Evolutionary conservation across 1,140 invertebrate species (phyloP).

Genomic region (Dreissena rostriformis): DNA sequence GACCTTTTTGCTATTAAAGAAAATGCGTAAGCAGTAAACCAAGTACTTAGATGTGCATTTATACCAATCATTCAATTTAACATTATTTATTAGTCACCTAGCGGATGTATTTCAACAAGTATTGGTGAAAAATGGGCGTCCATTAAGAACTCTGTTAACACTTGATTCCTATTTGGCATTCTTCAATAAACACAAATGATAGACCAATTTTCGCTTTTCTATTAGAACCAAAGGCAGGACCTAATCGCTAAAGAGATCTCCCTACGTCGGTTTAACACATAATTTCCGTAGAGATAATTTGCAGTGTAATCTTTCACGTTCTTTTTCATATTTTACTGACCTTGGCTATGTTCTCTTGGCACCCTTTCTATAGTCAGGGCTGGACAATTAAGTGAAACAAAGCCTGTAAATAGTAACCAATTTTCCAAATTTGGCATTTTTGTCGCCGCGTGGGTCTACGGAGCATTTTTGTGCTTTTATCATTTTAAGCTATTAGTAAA

Average conservation of each 20-base stretch:
- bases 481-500: too few relatives aligned
- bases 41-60: too few relatives aligned
- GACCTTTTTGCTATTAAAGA: too few relatives aligned
- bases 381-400: slow-evolving; percentile 44
- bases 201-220: slow-evolving; percentile 38
- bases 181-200: too few relatives aligned
- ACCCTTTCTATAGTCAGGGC: not conserved
- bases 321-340: slow-evolving; percentile 16
- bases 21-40: too few relatives aligned
- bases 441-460: slow-evolving; percentile 35
- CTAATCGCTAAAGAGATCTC: slow-evolving; percentile 25
- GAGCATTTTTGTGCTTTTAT: too few relatives aligned
- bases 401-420: slow-evolving; percentile 13
- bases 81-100: too few relatives aligned
- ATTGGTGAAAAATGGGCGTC: too few relatives aligned
- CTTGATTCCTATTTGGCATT: too few relatives aligned
- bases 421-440: slow-evolving; percentile 37
- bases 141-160: too few relatives aligned
- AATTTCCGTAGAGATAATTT: slow-evolving; percentile 37
- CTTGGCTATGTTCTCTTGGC: slow-evolving; percentile 11
- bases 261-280: slow-evolving; percentile 31
- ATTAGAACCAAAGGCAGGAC: slow-evolving; percentile 5
- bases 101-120: too few relatives aligned
- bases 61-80: too few relatives aligned
- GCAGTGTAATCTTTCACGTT: slow-evolving; percentile 44